Percentiles rank a stretch among this genome's conserved stretches.
phyloP scores from a whole-genome alignment of 2,888 invertebrate genomes.

The Drosophila basisetae region DNA sequence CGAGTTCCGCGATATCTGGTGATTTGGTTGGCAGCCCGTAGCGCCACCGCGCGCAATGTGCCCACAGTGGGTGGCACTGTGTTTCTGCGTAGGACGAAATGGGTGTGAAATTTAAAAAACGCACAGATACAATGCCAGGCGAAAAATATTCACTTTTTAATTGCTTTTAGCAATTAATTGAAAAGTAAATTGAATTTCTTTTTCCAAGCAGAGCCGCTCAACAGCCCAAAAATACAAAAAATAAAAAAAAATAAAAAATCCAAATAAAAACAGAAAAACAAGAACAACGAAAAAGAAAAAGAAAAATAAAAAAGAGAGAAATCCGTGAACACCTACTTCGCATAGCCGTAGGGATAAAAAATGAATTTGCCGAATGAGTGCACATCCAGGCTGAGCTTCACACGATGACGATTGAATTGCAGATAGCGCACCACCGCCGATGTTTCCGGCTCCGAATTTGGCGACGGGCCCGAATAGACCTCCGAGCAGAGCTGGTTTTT shows the following conservation, averaged over 20 bases:
- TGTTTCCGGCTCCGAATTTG: conserved; percentile 84
- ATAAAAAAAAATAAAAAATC: neutral
- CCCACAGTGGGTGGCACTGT: conserved; percentile 81
- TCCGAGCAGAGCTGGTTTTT: conserved; percentile 83
- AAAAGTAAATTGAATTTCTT: conserved; percentile 80
- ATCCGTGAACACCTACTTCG: conserved; percentile 71
- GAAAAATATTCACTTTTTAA: conserved; percentile 70
- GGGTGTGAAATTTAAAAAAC: conserved; percentile 37
- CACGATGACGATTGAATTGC: conserved; percentile 82
- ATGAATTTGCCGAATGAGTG: conserved; percentile 85
- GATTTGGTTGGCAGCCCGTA: conserved; percentile 84
- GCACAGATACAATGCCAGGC: conserved; percentile 44
- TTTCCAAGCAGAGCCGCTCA: conserved; percentile 16
- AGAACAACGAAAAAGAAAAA: neutral
- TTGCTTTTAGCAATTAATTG: conserved; percentile 81
- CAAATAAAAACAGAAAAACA: neutral
- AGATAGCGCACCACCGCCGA: conserved; percentile 82
- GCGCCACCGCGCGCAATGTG: conserved; percentile 82
- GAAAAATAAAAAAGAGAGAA: neutral
- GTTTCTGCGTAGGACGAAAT: conserved; percentile 63
- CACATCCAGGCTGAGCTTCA: conserved; percentile 84
- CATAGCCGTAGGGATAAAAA: conserved; percentile 85
- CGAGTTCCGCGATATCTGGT: conserved; percentile 83
- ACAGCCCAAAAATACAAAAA: neutral
- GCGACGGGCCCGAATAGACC: conserved; percentile 83